Base-by-base conservation (phyloP, 30 jellyfish, hydroid and myxozoan genomes). In the Kudoa iwatai region DNA sequence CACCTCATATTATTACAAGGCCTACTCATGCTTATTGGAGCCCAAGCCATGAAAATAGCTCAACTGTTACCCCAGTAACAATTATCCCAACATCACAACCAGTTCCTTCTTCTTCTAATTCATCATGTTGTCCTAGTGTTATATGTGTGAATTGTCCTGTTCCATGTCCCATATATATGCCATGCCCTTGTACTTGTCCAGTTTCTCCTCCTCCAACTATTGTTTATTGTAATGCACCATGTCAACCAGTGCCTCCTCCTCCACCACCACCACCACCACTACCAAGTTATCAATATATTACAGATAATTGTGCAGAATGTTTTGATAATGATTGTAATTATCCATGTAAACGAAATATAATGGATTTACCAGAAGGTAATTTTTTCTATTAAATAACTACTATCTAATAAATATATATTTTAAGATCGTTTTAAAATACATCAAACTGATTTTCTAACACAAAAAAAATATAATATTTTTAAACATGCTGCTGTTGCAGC, bases 401-500 rank as follows among this genome's bases (percentile, higher is more conserved):
- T n/a, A n/a, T n/a, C n/a, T n/a, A n/a, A n/a, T n/a, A n/a, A n/a
- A n/a, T n/a, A n/a, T n/a, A n/a, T n/a, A n/a, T n/a, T n/a, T n/a
- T n/a, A n/a, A n/a, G n/a, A n/a, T n/a, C n/a, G n/a, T n/a, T n/a
- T n/a, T n/a, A n/a, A n/a, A n/a, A n/a, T n/a, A n/a, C n/a, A 15
- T 21, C 22, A 12, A 36, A 36, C 11, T 45, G 59, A 56, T 50
- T 44, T 23, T 47, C 52, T 25, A 57, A 51, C 34, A 49, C 41
- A 28, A 83, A 62, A 1, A 44, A 48, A 46, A 85, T 85, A 17
- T 35, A 38, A 3, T 38, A 32, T n/a, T 36, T 74, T 61, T 51
- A 47, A 59, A 30, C 48, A 55, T 10, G 88, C 88, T 4, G 94
- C 87, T 9, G 94, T 74, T 15, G 84, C 94, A 0, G 94, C 94